These are phyloP conservation scores for Apeltes quadracus DNA, from an alignment of 2,113 vertebrate species.

Conservation along the genomic window DNA sequence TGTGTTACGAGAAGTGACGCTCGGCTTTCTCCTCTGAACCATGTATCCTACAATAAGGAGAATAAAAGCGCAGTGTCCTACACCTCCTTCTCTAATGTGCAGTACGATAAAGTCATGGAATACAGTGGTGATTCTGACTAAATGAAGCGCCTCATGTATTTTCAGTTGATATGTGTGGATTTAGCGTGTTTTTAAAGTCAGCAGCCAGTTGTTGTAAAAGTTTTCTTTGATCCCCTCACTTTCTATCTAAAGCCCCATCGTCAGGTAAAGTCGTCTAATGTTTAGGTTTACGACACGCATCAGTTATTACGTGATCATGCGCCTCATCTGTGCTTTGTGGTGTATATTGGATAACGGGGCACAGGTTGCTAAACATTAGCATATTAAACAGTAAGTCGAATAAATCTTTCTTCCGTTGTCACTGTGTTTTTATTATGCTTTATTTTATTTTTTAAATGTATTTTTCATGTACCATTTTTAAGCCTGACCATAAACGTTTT, in stretches of 20 bases:
- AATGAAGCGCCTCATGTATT: background rate
- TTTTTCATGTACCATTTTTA: background rate
- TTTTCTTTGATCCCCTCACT: background rate
- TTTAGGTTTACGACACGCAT: background rate
- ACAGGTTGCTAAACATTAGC: background rate
- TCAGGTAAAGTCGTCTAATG: background rate
- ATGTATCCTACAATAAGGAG: background rate
- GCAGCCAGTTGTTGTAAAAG: background rate
- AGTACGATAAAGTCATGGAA: background rate
- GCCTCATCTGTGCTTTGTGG: background rate
- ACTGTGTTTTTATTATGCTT: background rate
- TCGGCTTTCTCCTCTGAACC: constrained; percentile 6
- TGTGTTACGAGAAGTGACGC: constrained; percentile 3
- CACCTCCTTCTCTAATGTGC: background rate
- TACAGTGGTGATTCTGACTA: background rate
- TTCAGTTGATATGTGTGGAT: background rate
- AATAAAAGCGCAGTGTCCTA: background rate
- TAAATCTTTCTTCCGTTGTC: background rate
- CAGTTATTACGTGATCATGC: background rate
- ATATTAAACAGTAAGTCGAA: background rate
- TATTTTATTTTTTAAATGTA: too few species aligned
- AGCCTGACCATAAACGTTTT: background rate
- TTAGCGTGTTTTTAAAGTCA: background rate
- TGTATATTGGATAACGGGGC: background rate
- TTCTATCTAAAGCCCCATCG: background rate